Evolutionary conservation across 2,113 vertebrate genomes (phyloP).

Genomic region (Heterotis niloticus): DNA sequence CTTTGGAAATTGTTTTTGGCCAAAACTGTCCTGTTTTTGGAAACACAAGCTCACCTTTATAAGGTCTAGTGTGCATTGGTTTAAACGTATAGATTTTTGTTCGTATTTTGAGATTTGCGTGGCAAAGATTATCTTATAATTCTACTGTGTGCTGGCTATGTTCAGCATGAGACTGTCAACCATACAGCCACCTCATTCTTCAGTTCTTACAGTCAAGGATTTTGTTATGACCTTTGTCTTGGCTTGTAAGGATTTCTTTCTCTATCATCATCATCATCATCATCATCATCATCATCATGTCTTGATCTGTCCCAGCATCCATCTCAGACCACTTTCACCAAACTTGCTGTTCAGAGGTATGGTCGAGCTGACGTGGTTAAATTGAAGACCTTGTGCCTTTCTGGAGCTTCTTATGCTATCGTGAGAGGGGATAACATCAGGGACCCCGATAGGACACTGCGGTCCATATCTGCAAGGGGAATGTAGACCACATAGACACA

Average conservation of each 20-base stretch:
- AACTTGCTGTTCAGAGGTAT: neutral
- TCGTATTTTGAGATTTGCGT: neutral
- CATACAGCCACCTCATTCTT: neutral
- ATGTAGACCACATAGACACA: neutral
- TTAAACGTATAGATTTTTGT: neutral
- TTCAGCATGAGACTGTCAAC: neutral
- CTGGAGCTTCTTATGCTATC: neutral
- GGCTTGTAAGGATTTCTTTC: neutral
- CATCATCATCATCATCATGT: too few species aligned
- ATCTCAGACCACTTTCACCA: neutral
- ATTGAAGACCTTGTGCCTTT: neutral
- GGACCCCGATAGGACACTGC: too few species aligned
- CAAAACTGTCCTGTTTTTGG: conserved; percentile 17
- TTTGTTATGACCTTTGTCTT: neutral
- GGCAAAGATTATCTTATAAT: conserved; percentile 3
- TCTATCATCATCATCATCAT: neutral
- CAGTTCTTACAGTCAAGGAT: neutral
- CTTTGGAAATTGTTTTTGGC: conserved; percentile 27
- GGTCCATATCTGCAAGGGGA: neutral
- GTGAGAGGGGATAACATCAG: too few species aligned
- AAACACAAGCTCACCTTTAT: conserved; percentile 29
- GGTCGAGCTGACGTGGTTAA: neutral
- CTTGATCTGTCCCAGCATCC: conserved; percentile 4
- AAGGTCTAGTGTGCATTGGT: conserved; percentile 12
- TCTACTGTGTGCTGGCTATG: neutral